Conservation (phyloP, 2,888 invertebrate species). For the Chaetoderma sp. region DNA sequence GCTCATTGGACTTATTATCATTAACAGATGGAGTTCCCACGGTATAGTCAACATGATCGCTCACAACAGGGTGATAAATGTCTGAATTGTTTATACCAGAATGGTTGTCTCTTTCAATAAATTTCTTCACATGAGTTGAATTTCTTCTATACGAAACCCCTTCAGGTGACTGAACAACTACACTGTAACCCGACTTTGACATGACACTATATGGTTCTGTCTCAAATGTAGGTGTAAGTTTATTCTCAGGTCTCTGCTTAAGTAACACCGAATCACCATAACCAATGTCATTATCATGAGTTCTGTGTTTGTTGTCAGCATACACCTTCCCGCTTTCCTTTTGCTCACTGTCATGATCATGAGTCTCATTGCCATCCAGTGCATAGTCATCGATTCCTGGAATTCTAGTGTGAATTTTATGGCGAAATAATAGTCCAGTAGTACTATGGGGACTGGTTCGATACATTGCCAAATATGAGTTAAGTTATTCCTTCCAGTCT, state of each 20-base stretch:
- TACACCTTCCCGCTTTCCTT: slow-evolving; percentile 9
- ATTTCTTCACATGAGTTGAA: background rate
- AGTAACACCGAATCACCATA: slow-evolving; percentile 7
- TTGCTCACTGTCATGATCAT: slow-evolving; percentile 23
- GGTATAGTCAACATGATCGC: no score
- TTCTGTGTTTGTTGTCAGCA: background rate
- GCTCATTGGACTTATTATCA: no score
- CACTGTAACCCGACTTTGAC: background rate
- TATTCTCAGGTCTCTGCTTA: background rate
- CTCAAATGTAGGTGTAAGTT: background rate
- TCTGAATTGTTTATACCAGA: no score
- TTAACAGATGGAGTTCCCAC: no score
- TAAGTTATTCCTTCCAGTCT: slow-evolving; percentile 1
- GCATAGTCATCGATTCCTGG: background rate
- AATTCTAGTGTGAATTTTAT: slow-evolving; percentile 13
- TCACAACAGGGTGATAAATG: no score
- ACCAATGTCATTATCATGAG: background rate
- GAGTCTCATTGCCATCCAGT: background rate
- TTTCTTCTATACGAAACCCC: background rate
- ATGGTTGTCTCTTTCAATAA: no score
- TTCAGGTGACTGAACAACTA: background rate
- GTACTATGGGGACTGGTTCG: slow-evolving; percentile 16
- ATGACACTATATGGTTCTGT: background rate
- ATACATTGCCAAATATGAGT: slow-evolving; percentile 11
- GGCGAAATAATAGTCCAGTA: slow-evolving; percentile 12